Evolutionary conservation across 2,797 vertebrate genomes (phyloP).

Genomic region (Pagetopsis macropterus): DNA sequence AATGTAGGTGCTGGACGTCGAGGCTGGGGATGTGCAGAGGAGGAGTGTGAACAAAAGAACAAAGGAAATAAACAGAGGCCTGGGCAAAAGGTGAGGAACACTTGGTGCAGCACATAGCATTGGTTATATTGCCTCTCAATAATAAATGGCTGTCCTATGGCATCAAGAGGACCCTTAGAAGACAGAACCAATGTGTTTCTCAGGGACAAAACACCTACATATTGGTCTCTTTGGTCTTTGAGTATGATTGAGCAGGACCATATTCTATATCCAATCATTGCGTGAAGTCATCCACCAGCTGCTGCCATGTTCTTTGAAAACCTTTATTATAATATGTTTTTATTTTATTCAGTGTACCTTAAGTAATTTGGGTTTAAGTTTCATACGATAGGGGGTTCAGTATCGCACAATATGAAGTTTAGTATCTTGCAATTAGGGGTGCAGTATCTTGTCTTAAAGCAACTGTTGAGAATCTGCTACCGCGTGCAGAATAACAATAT

Average conservation of each 20-base stretch:
- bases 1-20: slow-evolving; percentile 31
- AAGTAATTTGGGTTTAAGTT: too few species aligned
- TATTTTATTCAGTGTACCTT: too few species aligned
- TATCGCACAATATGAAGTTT: too few species aligned
- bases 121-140: background rate
- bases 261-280: too few species aligned
- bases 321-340: too few species aligned
- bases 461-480: too few species aligned
- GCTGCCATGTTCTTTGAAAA: too few species aligned
- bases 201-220: background rate
- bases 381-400: too few species aligned
- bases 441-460: too few species aligned
- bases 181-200: background rate
- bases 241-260: background rate
- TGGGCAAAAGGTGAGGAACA: background rate
- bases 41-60: slow-evolving; percentile 33
- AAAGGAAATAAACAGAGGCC: slow-evolving; percentile 20
- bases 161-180: background rate
- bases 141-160: background rate
- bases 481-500: too few species aligned
- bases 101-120: background rate
- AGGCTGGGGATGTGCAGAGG: slow-evolving; percentile 37
- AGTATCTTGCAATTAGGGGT: too few species aligned
- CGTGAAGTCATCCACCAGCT: too few species aligned
- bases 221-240: background rate